A percentile compares a stretch with the other conserved stretches of the same genome.
phyloP scores from a whole-genome alignment of 2,797 vertebrate genomes.

The Prionace glauca region DNA sequence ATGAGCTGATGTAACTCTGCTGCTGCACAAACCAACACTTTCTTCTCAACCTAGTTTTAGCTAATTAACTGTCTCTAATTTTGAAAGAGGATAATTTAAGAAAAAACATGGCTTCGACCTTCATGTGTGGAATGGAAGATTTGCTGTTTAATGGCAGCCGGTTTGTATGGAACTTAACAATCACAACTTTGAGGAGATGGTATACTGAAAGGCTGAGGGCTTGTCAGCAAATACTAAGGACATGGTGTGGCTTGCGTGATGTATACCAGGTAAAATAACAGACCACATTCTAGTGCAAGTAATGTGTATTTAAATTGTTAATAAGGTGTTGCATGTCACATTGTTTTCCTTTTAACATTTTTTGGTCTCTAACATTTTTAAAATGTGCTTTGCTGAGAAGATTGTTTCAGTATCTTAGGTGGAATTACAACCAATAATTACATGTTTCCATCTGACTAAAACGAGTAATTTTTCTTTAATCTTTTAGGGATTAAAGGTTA shows the following conservation, averaged over 20 bases:
- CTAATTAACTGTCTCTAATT: neutral
- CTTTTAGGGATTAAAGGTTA: neutral
- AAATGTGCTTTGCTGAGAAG: neutral
- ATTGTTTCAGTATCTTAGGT: neutral
- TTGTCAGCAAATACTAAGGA: constrained; percentile 74
- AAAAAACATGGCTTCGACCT: constrained; percentile 68
- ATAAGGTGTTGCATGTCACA: neutral
- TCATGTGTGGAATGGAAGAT: constrained; percentile 80
- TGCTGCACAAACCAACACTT: constrained; percentile 34
- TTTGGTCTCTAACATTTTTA: neutral
- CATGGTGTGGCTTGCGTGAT: constrained; percentile 76
- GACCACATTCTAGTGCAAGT: neutral
- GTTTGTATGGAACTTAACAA: constrained; percentile 77
- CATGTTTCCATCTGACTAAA: neutral
- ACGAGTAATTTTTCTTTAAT: neutral
- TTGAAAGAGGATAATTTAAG: constrained; percentile 37
- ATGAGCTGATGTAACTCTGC: constrained; percentile 51
- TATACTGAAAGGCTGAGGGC: constrained; percentile 71
- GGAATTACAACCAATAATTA: neutral
- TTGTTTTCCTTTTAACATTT: neutral
- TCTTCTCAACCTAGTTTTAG: neutral
- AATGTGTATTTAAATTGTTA: neutral
- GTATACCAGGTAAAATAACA: constrained; percentile 80
- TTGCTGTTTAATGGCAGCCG: constrained; percentile 76
- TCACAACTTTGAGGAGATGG: constrained; percentile 78